Percentiles rank a stretch among this genome's conserved stretches.
phyloP scores from a whole-genome alignment of 2,888 invertebrate species.

The Choristoneura rosaceana region DNA sequence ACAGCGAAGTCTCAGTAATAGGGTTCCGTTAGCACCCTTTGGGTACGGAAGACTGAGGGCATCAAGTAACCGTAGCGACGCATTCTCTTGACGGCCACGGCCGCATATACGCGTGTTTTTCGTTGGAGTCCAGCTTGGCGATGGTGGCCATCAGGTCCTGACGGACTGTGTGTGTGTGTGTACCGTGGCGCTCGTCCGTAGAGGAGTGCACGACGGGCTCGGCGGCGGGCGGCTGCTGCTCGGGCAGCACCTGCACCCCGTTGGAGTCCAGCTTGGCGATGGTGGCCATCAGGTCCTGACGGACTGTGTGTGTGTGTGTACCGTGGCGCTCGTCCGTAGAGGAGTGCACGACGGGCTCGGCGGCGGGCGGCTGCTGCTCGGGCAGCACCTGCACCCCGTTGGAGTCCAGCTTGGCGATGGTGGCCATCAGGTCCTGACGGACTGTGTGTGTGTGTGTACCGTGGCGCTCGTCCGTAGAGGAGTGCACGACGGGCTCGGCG shows the following conservation, averaged over 20 bases:
- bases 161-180: constrained; percentile 41
- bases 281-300: background rate
- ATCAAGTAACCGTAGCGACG: too few species aligned
- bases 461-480: constrained; percentile 87
- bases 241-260: constrained; percentile 88
- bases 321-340: constrained; percentile 86
- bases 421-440: constrained; percentile 94
- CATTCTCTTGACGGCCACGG: too few species aligned
- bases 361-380: constrained; percentile 78
- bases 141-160: background rate
- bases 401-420: constrained; percentile 94
- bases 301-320: constrained; percentile 42
- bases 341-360: constrained; percentile 90
- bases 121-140: too few species aligned
- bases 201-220: constrained; percentile 91
- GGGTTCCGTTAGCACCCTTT: too few species aligned
- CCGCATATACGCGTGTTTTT: too few species aligned
- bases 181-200: constrained; percentile 82
- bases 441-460: constrained; percentile 58
- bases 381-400: constrained; percentile 90
- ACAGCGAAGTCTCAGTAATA: too few species aligned
- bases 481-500: constrained; percentile 89
- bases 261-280: too few species aligned
- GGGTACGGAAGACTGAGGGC: too few species aligned
- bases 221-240: constrained; percentile 77